These are phyloP conservation scores for Campaea margaritaria DNA, from an alignment of 2,888 invertebrate species.

Conservation along the genomic window DNA sequence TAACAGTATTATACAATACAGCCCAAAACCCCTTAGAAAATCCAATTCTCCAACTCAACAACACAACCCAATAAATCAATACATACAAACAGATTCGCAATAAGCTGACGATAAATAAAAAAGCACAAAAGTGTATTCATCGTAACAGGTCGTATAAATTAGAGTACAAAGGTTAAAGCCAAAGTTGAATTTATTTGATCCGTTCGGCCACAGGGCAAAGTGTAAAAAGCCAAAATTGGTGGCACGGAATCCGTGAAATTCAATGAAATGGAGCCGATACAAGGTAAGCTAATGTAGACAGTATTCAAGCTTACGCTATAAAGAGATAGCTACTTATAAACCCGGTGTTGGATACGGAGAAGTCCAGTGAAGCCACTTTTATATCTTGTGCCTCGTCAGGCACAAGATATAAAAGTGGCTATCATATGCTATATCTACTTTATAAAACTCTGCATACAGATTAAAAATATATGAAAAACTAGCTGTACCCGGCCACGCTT, in stretches of 20 bases:
- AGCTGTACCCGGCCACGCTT: too few species aligned
- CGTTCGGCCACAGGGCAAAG: conserved; percentile 51
- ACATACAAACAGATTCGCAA: conserved; percentile 45
- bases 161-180: conserved; percentile 53
- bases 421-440: too few species aligned
- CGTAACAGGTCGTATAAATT: conserved; percentile 59
- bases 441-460: too few species aligned
- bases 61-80: conserved; percentile 47
- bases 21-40: conserved; percentile 9
- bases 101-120: conserved; percentile 60
- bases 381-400: too few species aligned
- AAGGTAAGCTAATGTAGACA: conserved; percentile 10
- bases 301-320: conserved; percentile 3
- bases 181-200: conserved; percentile 63
- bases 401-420: too few species aligned
- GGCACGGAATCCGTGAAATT: conserved; percentile 48
- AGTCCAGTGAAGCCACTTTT: too few species aligned
- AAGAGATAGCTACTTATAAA: too few species aligned
- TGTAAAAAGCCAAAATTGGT: conserved; percentile 54
- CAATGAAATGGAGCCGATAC: conserved; percentile 33
- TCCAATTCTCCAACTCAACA: conserved; percentile 12
- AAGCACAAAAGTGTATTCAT: conserved; percentile 53
- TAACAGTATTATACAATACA: too few species aligned
- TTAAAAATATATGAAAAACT: too few species aligned
- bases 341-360: too few species aligned